Evolutionary conservation across 2,797 vertebrate genomes (phyloP).

Genomic region (Syngnathus acus): DNA sequence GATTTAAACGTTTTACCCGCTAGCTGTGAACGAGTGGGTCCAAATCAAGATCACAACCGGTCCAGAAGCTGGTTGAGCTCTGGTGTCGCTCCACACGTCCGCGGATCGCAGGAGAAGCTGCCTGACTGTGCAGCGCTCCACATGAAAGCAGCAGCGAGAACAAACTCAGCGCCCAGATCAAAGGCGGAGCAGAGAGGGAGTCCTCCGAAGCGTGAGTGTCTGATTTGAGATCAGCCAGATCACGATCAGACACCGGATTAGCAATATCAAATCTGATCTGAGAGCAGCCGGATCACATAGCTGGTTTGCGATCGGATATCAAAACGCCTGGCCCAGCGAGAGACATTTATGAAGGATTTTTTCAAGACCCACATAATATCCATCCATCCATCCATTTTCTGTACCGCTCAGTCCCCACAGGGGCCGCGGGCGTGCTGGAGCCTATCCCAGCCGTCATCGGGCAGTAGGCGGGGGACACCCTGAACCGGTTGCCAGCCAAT

Average conservation of each 20-base stretch:
- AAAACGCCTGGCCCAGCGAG: not conserved
- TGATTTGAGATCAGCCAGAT: constrained; percentile 42
- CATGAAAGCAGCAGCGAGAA: constrained; percentile 43
- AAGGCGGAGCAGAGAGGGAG: constrained; percentile 70
- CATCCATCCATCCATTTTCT: too few relatives aligned
- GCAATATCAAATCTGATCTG: not conserved
- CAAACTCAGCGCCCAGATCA: constrained; percentile 79
- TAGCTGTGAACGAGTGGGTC: not conserved
- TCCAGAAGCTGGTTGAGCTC: constrained; percentile 23
- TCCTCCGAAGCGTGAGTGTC: constrained; percentile 9
- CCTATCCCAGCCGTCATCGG: too few relatives aligned
- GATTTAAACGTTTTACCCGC: constrained; percentile 38
- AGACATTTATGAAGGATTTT: too few relatives aligned
- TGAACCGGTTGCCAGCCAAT: too few relatives aligned
- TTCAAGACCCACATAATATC: too few relatives aligned
- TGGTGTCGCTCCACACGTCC: constrained; percentile 46
- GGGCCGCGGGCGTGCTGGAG: too few relatives aligned
- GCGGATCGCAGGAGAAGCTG: constrained; percentile 24
- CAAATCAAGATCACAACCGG: constrained; percentile 25
- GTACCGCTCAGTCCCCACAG: too few relatives aligned
- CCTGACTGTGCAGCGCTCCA: not conserved
- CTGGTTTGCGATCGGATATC: not conserved
- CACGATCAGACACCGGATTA: not conserved
- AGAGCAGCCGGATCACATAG: not conserved
- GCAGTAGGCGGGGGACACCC: too few relatives aligned